These are phyloP conservation scores for Yponomeuta cagnagella DNA, from an alignment of 2,888 invertebrate species.

Conservation along the genomic window DNA sequence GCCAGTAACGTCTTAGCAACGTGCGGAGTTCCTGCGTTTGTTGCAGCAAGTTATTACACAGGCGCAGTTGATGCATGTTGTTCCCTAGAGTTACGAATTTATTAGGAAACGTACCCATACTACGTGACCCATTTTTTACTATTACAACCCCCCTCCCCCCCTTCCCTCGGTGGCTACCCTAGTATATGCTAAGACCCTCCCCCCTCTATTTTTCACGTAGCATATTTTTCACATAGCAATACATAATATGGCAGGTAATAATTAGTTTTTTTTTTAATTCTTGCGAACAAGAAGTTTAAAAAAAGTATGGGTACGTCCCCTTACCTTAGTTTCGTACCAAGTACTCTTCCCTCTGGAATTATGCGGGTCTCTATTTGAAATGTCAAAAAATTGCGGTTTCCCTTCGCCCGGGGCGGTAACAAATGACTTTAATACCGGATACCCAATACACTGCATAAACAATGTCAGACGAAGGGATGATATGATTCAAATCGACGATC, in stretches of 20 bases:
- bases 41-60: constrained; percentile 2
- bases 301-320: neutral
- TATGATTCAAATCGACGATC: neutral
- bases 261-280: too few relatives aligned
- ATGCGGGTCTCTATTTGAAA: neutral
- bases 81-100: neutral
- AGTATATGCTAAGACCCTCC: too few relatives aligned
- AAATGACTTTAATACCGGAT: constrained; percentile 2
- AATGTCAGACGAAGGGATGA: constrained; percentile 6
- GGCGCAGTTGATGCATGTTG: neutral
- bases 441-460: constrained; percentile 6
- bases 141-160: too few relatives aligned
- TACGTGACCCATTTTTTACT: too few relatives aligned
- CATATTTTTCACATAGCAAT: too few relatives aligned
- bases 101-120: neutral
- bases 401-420: constrained; percentile 1
- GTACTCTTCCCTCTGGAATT: neutral
- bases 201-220: too few relatives aligned
- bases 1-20: constrained; percentile 9
- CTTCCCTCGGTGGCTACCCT: too few relatives aligned
- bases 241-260: too few relatives aligned
- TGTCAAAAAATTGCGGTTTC: constrained; percentile 1
- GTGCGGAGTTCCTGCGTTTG: neutral
- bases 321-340: neutral
- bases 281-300: too few relatives aligned